Evolutionary conservation across 2,888 invertebrate genomes (phyloP), one percentile per base, ranked within the genome.

Genomic region (Nudaria mundana): DNA sequence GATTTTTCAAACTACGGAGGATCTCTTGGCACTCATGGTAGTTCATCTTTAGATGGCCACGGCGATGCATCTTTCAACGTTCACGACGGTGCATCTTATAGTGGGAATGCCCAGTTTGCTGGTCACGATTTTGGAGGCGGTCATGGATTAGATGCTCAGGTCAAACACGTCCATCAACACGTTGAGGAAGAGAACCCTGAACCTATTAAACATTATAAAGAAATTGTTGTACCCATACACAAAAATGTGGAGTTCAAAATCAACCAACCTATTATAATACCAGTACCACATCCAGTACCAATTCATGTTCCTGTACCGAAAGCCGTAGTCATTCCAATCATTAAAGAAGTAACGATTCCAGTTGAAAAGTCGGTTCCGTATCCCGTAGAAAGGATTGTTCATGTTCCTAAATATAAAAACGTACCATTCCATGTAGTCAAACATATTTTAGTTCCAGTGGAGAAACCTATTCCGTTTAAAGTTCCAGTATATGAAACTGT

Each of bases 301-400:
- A 93, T 93, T 1, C 92, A 92, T 22, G 84, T 93, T 0, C 93
- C 93, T 1, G 92, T 94, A 0, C 91, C 93, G 0, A 92, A 92
- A 53, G 93, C 93, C 0, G 88, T 93, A 0, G 92, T 93, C 0
- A 91, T 93, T 1, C 93, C 93, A 0, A 89, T 93, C 3, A 83
- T 93, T 20, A 93, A 92, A 64, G 93, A 93, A 52, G 89, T 94
- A 1, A 90, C 92, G 0, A 90, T 93, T 15, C 93, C 93, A 0
- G 91, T 94, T 0, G 93, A 94, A 58, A 94, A 93, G 64, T 93
- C 93, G 14, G 93, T 93, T 3, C 93, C 93, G 0, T 93, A 93
- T 62, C 92, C 93, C 0, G 92, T 94, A 0, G 93, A 93, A 50
- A 93, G 90, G 59, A 80, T 83, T 2, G 91, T 93, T 0, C 92